phyloP scores from a whole-genome alignment of 2,797 vertebrate genomes.

The Chrysocyon brachyurus region DNA sequence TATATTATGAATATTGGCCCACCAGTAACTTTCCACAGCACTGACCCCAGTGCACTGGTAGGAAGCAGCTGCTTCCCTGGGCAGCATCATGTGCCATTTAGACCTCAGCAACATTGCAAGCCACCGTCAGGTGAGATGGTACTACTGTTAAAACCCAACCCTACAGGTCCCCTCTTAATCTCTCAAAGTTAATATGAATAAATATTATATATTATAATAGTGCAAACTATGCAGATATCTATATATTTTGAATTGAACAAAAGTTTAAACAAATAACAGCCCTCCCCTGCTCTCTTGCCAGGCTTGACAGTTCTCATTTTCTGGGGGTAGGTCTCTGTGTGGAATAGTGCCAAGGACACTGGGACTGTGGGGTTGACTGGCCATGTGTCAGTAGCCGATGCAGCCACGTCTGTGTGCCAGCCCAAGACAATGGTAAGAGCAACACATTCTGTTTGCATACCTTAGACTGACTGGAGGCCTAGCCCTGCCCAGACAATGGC shows the following conservation, averaged over 20 bases:
- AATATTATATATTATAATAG: too few species aligned
- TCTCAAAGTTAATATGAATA: not conserved
- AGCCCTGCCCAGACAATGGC: not conserved
- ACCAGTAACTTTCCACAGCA: not conserved
- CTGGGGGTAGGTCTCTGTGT: not conserved
- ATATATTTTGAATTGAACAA: not conserved
- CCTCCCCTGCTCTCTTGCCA: not conserved
- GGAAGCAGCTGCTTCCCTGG: not conserved
- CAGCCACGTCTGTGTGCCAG: not conserved
- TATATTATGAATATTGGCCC: not conserved
- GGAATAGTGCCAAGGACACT: not conserved
- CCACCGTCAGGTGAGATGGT: not conserved
- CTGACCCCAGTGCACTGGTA: not conserved
- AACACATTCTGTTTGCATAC: not conserved
- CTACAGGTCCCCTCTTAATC: not conserved
- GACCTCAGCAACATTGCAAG: not conserved
- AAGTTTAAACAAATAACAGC: not conserved
- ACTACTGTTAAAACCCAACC: not conserved
- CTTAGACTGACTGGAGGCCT: not conserved
- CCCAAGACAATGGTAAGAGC: not conserved
- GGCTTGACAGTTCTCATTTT: not conserved
- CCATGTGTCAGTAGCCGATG: not conserved
- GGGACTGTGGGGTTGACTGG: accelerated
- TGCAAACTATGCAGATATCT: not conserved
- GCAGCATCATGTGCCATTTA: not conserved